Evolutionary conservation across 2,888 invertebrate genomes (phyloP).

Genomic region (Platypus cylindrus): DNA sequence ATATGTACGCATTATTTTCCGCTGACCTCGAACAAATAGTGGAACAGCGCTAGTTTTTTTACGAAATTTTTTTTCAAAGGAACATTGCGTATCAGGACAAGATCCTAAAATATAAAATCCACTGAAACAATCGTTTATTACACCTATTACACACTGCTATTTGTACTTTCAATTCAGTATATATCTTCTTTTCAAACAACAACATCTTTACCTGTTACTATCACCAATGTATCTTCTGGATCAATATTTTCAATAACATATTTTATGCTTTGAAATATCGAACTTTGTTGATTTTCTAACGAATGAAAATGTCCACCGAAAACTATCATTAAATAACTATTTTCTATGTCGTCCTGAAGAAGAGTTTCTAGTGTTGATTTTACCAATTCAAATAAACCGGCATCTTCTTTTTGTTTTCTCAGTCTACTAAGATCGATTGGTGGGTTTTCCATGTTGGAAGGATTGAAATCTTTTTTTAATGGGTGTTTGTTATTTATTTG

Average conservation of each 20-base stretch:
- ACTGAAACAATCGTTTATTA: no score
- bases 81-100: not conserved
- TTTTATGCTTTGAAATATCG: constrained; percentile 26
- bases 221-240: constrained; percentile 22
- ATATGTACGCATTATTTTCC: no score
- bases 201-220: constrained; percentile 21
- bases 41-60: no score
- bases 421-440: constrained; percentile 5
- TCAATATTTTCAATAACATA: constrained; percentile 25
- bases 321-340: constrained; percentile 23
- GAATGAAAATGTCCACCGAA: constrained; percentile 17
- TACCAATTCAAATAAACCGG: constrained; percentile 22
- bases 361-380: constrained; percentile 20
- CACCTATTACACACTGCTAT: no score
- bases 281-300: constrained; percentile 21
- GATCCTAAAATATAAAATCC: no score
- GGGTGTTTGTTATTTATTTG: no score
- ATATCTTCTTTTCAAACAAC: no score
- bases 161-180: no score
- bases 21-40: no score
- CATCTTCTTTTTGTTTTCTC: constrained; percentile 15
- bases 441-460: no score
- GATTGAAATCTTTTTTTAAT: no score
- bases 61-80: not conserved
- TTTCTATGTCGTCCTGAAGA: constrained; percentile 18